These are phyloP conservation scores for Enteromius mattozi DNA, from an alignment of 2,797 vertebrate genomes.

Conservation along the genomic window DNA sequence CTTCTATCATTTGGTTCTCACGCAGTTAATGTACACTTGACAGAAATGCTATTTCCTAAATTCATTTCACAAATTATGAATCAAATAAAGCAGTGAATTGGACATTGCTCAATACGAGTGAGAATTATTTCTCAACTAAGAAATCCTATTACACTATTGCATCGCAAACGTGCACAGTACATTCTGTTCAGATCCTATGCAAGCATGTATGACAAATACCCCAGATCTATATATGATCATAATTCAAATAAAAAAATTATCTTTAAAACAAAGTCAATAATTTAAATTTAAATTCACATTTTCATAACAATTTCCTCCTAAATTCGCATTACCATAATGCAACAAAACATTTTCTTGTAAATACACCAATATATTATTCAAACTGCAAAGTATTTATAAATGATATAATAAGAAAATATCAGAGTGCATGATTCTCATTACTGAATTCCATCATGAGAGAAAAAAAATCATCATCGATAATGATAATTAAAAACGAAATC, in stretches of 20 bases:
- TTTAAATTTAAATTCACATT: background rate
- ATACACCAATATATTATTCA: background rate
- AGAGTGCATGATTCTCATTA: background rate
- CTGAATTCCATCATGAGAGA: background rate
- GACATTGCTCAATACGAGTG: slow-evolving; percentile 3
- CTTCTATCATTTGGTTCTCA: background rate
- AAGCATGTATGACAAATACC: background rate
- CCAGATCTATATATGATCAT: background rate
- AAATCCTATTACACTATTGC: slow-evolving; percentile 8
- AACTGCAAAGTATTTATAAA: background rate
- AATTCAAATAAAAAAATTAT: background rate
- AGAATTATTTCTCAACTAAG: slow-evolving; percentile 7
- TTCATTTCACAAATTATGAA: slow-evolving; percentile 1
- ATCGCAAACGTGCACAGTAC: background rate
- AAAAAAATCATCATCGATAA: background rate
- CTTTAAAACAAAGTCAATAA: background rate
- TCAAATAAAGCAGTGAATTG: background rate
- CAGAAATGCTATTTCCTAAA: background rate
- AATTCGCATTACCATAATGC: background rate
- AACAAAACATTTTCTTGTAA: background rate
- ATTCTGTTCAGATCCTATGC: background rate
- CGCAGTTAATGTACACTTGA: background rate
- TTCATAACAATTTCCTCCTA: background rate
- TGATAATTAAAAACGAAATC: background rate
- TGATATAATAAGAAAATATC: background rate